Percentiles rank a stretch among this genome's conserved stretches.
Evolutionary conservation across 2,113 vertebrate genomes (phyloP).

Genomic region (Phycodurus eques): DNA sequence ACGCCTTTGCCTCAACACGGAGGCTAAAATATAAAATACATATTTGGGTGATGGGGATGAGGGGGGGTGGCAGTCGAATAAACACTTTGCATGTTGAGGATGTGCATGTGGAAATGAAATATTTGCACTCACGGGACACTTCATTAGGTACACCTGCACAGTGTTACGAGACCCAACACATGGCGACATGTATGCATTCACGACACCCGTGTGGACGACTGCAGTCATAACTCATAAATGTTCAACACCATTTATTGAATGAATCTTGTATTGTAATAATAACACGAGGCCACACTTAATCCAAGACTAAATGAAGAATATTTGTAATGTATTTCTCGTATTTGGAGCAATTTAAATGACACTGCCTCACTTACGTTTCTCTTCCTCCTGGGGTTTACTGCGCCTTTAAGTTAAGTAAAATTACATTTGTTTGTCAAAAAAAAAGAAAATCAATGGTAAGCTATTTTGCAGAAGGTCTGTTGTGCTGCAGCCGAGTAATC

Average conservation of each 20-base stretch:
- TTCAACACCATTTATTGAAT: not conserved
- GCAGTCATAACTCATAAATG: not conserved
- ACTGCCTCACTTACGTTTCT: slow-evolving; percentile 8
- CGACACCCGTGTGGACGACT: not conserved
- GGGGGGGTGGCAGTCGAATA: not conserved
- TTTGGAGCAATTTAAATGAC: slow-evolving; percentile 12
- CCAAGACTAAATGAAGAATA: slow-evolving; percentile 6
- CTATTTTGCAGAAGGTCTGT: slow-evolving; percentile 18
- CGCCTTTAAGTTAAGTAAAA: not conserved
- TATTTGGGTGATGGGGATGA: not conserved
- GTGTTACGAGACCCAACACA: not conserved
- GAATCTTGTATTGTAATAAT: not conserved
- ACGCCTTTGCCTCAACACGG: not conserved
- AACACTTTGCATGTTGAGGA: not conserved
- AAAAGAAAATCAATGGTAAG: slow-evolving; percentile 43
- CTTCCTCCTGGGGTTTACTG: not conserved
- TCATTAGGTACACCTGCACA: not conserved
- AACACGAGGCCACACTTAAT: not conserved
- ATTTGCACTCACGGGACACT: not conserved
- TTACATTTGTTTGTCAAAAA: slow-evolving; percentile 35
- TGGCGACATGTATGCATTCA: too few species aligned
- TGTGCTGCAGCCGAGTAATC: slow-evolving; percentile 16
- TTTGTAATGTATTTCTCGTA: not conserved
- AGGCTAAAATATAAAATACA: not conserved
- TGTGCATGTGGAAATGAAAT: not conserved